Evolutionary conservation across 2,113 vertebrate genomes (phyloP).

Genomic region (Manacus vitellinus): DNA sequence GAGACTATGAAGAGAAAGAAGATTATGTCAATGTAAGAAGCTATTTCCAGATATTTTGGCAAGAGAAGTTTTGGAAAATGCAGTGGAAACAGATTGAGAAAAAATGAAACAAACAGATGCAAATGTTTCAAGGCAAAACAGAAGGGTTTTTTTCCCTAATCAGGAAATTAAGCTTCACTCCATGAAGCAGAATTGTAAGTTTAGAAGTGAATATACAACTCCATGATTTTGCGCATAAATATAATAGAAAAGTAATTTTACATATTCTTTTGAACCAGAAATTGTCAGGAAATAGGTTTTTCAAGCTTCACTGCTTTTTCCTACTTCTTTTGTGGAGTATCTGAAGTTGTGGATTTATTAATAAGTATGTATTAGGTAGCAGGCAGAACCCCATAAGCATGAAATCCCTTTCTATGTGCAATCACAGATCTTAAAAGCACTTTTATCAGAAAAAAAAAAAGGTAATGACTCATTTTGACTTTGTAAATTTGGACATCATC

Average conservation of each 20-base stretch:
- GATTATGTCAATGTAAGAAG: not conserved
- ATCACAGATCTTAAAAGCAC: not conserved
- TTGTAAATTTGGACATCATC: not conserved
- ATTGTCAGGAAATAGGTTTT: not conserved
- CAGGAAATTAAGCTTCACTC: not conserved
- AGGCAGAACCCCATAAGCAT: not conserved
- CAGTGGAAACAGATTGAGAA: not conserved
- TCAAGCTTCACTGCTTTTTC: not conserved
- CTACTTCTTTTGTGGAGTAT: not conserved
- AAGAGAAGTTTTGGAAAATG: not conserved
- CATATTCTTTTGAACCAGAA: not conserved
- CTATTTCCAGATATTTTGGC: not conserved
- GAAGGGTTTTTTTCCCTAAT: not conserved
- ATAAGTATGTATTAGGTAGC: not conserved
- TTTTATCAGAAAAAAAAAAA: not conserved
- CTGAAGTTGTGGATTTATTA: not conserved
- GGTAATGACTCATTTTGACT: not conserved
- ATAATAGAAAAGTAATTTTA: not conserved
- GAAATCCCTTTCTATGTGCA: not conserved
- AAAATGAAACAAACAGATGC: not conserved
- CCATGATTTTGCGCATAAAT: not conserved
- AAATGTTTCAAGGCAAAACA: not conserved
- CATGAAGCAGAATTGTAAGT: not conserved
- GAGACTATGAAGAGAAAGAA: not conserved
- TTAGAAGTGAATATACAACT: not conserved